Evolutionary conservation across 2,797 vertebrate species (phyloP).

Genomic region (Nasua narica): DNA sequence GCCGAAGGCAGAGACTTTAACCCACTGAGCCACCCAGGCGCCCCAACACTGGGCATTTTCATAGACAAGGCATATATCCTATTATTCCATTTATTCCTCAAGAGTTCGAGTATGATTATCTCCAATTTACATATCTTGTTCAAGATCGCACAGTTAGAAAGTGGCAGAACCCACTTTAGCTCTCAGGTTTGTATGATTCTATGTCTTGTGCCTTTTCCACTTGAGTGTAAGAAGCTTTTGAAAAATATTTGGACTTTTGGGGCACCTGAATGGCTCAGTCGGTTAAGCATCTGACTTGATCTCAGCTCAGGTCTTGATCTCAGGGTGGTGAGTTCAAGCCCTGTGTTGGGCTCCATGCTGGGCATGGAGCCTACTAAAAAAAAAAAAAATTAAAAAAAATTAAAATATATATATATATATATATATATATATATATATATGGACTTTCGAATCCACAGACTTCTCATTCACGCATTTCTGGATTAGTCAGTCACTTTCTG

Average conservation of each 20-base stretch:
- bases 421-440: too few relatives aligned
- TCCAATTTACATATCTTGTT: background rate
- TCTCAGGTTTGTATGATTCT: background rate
- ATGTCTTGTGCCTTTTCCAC: background rate
- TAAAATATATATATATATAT: too few relatives aligned
- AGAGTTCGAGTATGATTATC: background rate
- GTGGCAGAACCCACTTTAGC: background rate
- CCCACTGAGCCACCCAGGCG: background rate
- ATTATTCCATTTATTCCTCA: background rate
- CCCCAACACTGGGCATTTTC: background rate
- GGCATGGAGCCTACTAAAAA: background rate
- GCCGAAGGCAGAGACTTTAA: background rate
- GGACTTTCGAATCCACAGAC: constrained; percentile 23
- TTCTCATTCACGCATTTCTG: background rate
- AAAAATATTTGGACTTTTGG: background rate
- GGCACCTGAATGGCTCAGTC: background rate
- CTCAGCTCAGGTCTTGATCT: background rate
- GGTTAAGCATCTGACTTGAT: background rate
- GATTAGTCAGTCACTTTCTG: constrained; percentile 8
- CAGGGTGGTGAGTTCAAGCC: background rate
- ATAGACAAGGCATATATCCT: background rate
- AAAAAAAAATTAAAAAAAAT: background rate
- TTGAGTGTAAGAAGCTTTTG: background rate
- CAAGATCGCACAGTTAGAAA: background rate
- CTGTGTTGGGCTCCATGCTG: background rate